Percentiles rank a stretch among this genome's conserved stretches.
Evolutionary conservation across 2,113 vertebrate genomes (phyloP).

Genomic region (Psilopsiagon aurifrons): DNA sequence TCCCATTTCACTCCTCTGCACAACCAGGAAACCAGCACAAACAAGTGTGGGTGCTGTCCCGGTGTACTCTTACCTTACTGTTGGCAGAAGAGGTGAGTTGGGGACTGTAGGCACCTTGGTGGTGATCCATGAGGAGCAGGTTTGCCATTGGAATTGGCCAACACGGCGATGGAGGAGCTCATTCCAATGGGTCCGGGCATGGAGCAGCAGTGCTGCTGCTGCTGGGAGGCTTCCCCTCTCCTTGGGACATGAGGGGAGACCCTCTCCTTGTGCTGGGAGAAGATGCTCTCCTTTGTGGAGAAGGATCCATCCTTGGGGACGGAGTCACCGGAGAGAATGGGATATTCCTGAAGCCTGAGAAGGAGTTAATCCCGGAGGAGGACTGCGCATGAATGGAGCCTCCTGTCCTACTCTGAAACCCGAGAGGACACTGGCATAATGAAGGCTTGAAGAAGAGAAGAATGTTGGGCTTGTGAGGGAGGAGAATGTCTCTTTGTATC

Average conservation of each 20-base stretch:
- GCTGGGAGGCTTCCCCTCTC: neutral
- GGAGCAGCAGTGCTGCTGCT: neutral
- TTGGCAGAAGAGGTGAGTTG: neutral
- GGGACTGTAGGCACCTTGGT: neutral
- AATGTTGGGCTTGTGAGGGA: neutral
- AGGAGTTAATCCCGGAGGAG: neutral
- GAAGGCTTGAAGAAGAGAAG: neutral
- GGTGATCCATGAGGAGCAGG: fast-evolving
- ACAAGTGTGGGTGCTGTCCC: neutral
- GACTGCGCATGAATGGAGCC: neutral
- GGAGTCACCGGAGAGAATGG: neutral
- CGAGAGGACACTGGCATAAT: neutral
- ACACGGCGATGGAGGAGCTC: fast-evolving
- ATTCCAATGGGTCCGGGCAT: fast-evolving
- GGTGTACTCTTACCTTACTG: fast-evolving
- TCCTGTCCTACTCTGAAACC: neutral
- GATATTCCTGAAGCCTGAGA: neutral
- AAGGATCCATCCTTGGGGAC: neutral
- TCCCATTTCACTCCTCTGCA: fast-evolving
- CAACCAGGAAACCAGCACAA: too few species aligned
- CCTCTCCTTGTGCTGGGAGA: neutral
- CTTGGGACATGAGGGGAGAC: too few species aligned
- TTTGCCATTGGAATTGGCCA: neutral
- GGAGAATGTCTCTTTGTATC: neutral
- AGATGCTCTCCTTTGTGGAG: neutral